Conservation (phyloP, 2,113 vertebrate genomes). For the Chaetops frenatus region DNA sequence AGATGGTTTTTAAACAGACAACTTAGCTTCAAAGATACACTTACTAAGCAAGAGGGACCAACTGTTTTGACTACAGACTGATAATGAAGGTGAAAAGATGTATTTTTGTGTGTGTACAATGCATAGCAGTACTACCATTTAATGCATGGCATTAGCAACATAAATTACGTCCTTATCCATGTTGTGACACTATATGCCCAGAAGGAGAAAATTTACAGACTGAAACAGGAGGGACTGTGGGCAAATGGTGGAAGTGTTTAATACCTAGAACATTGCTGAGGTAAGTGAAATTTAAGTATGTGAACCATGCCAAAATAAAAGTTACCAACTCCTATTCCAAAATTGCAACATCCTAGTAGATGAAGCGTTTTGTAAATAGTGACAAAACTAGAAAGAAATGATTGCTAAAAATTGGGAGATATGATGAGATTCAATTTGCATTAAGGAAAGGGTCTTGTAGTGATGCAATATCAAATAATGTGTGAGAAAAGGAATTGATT, state of each 20-base stretch:
- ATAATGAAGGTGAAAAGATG: background rate
- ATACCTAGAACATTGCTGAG: background rate
- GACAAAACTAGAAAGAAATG: background rate
- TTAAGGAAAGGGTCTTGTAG: background rate
- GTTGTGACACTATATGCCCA: background rate
- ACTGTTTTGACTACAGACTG: background rate
- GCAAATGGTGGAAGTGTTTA: background rate
- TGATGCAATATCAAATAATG: background rate
- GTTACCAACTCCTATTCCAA: background rate
- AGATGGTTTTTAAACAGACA: background rate
- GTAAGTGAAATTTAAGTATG: background rate
- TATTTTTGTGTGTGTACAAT: no score
- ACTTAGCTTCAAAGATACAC: background rate
- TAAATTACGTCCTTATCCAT: background rate
- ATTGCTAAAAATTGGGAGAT: background rate
- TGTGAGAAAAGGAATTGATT: background rate
- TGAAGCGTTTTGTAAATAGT: background rate
- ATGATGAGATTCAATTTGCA: accelerated
- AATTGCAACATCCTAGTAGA: background rate
- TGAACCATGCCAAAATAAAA: background rate
- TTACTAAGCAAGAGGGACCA: background rate
- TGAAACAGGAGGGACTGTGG: background rate
- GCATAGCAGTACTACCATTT: background rate
- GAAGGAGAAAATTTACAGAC: background rate
- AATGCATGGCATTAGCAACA: background rate